These are phyloP conservation scores for Lonchura striata DNA, from an alignment of 2,113 vertebrate genomes.

Conservation along the genomic window DNA sequence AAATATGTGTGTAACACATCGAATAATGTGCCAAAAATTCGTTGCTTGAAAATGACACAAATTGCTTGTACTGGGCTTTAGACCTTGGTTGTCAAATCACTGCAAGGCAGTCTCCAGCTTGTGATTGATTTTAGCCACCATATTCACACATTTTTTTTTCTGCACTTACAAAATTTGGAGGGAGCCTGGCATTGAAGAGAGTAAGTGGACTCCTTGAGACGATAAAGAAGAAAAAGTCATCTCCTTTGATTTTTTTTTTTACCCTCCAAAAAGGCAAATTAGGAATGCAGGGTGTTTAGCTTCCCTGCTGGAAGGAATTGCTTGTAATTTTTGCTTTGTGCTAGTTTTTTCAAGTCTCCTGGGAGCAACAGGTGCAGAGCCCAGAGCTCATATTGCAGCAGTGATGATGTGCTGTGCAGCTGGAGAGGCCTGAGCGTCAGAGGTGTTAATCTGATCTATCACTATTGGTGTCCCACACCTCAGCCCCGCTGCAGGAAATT, in stretches of 20 bases:
- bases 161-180: not conserved
- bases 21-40: not conserved
- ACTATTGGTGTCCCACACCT: slow-evolving; percentile 67
- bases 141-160: not conserved
- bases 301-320: not conserved
- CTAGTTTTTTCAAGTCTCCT: not conserved
- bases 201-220: not conserved
- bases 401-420: slow-evolving; percentile 24
- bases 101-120: not conserved
- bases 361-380: slow-evolving; percentile 4
- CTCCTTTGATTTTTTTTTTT: not conserved
- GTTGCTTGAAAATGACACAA: not conserved
- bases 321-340: not conserved
- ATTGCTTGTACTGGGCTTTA: not conserved
- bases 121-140: not conserved
- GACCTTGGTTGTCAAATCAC: not conserved
- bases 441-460: slow-evolving; percentile 59
- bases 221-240: not conserved
- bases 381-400: not conserved
- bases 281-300: not conserved
- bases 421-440: slow-evolving; percentile 1
- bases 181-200: not conserved
- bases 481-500: slow-evolving; percentile 64
- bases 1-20: fast-evolving
- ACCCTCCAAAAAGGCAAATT: not conserved